A percentile compares a stretch with the other conserved stretches of the same genome.
Evolutionary conservation across 2,797 vertebrate species (phyloP).

Genomic region (Champsocephalus gunnari): DNA sequence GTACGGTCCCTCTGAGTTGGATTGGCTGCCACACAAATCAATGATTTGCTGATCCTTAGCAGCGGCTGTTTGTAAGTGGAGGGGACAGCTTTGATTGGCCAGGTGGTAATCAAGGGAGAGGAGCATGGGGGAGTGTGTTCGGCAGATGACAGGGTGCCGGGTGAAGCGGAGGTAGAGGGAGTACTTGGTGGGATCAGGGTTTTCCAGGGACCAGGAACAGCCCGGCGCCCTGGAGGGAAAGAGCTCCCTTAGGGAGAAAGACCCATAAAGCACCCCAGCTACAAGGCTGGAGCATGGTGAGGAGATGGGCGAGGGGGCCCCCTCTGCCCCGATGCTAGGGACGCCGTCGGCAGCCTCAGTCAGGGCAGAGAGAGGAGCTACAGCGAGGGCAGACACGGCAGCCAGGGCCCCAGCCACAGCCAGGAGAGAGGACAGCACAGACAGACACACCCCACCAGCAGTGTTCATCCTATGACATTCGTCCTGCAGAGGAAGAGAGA

Average conservation of each 20-base stretch:
- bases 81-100: slow-evolving; percentile 95
- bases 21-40: slow-evolving; percentile 86
- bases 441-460: slow-evolving; percentile 99
- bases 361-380: slow-evolving; percentile 77
- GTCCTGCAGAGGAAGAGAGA: slow-evolving; percentile 85
- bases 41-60: slow-evolving; percentile 84
- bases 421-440: slow-evolving; percentile 97
- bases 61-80: slow-evolving; percentile 68
- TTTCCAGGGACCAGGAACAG: slow-evolving; percentile 99
- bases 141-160: slow-evolving; percentile 92
- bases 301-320: slow-evolving; percentile 59
- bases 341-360: slow-evolving; percentile 65
- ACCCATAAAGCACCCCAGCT: slow-evolving; percentile 97
- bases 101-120: slow-evolving; percentile 96
- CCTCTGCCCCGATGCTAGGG: slow-evolving; percentile 69
- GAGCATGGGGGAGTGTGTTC: slow-evolving; percentile 92
- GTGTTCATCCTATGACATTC: slow-evolving; percentile 99
- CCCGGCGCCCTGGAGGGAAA: slow-evolving; percentile 93
- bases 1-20: slow-evolving; percentile 80
- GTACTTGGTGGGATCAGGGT: slow-evolving; percentile 98
- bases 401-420: slow-evolving; percentile 90
- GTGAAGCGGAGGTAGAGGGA: slow-evolving; percentile 97
- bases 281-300: slow-evolving; percentile 94
- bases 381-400: slow-evolving; percentile 74
- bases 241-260: slow-evolving; percentile 98